Base-by-base conservation (phyloP, 2,888 invertebrate genomes). In the Lagria hirta region DNA sequence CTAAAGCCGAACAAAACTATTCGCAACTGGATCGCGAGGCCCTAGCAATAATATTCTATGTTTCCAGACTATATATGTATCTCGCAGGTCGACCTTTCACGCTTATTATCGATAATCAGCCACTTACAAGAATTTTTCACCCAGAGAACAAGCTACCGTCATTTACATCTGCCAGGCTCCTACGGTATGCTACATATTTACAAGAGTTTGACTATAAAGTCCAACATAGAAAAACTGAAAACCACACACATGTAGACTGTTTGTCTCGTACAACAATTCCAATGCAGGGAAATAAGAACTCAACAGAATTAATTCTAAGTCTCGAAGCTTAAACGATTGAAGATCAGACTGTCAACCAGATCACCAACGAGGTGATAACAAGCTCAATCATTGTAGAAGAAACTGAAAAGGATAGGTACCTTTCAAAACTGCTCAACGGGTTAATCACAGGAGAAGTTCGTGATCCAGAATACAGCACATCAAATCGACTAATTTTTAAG, bases 21-120 rank as follows among this genome's bases (percentile, higher is more conserved):
- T 37, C 37, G 12, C 48, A 48, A 20, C 48, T 68, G 7, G 66
- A 71, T 32, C 61, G 65, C 49, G 69, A 70, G 53, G 70, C 66
- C 2, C 49, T 61, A 12, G 59, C 42, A 16, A 42, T 50, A 7
- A 16, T 32, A 12, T 44, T 17, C 22, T 35, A 32, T 6, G 17
- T 43, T n/a, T 18, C 36, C 11, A 40, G 45, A 36, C 49, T 48
- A 27, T 44, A 41, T 28, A 14, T 14, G 14, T 51, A 48, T 15
- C 27, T 27, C 5, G 48, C 46, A 18, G 50, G 48, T 5, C 10
- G 38, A 29, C 43, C 48, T 18, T 46, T 48, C 21, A 43, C 27
- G 8, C 20, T 50, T 1, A 34, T 50, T 5, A 36, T 32, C 8
- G 50, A 52, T 18, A 46, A 53, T 30, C 32, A 44, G 20, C 51